A percentile compares a stretch with the other conserved stretches of the same genome.
Conservation (phyloP, 2,113 vertebrate species). For the Mohoua ochrocephala region DNA sequence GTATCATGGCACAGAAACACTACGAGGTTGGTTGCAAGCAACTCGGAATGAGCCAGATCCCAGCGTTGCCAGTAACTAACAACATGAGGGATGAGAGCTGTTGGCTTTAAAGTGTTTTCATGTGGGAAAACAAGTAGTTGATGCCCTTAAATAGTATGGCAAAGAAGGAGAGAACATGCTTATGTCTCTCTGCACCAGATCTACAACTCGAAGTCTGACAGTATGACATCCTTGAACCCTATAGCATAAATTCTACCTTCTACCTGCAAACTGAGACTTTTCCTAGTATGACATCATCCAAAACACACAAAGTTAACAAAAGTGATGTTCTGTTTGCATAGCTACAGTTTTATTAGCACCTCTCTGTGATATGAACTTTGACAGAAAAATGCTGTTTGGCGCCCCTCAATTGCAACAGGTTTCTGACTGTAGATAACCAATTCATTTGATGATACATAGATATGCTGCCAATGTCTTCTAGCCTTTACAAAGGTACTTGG, state of each 20-base stretch:
- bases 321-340: neutral
- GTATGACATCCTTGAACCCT: neutral
- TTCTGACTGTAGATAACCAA: neutral
- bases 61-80: neutral
- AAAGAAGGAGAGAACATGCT: neutral
- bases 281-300: neutral
- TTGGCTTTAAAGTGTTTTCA: neutral
- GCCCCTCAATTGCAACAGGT: neutral
- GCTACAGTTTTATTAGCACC: neutral
- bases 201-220: neutral
- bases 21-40: neutral
- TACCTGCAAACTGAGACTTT: neutral
- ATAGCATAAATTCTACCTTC: neutral
- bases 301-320: neutral
- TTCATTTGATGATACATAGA: neutral
- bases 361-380: neutral
- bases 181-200: neutral
- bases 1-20: neutral
- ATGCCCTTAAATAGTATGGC: neutral
- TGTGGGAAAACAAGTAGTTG: neutral
- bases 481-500: neutral
- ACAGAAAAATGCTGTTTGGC: neutral
- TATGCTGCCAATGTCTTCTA: neutral
- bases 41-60: neutral
- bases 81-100: neutral